Evolutionary conservation across 2,888 invertebrate genomes (phyloP).

Genomic region (Pimpla rufipes): DNA sequence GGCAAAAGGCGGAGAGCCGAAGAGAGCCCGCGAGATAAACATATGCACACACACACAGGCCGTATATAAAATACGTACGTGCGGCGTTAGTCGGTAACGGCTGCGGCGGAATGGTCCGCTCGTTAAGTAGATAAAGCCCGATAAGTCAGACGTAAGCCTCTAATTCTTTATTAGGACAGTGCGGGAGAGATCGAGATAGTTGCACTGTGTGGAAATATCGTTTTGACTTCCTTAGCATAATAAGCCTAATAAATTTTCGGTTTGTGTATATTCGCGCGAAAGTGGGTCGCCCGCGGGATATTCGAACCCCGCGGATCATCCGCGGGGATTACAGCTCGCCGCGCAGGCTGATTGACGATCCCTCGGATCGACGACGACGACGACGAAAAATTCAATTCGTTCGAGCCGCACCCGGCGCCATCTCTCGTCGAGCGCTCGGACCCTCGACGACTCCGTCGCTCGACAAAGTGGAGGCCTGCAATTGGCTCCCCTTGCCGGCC

Average conservation of each 20-base stretch:
- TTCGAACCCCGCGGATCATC: conserved; percentile 46
- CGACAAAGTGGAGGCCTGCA: conserved; percentile 62
- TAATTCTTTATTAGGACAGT: conserved; percentile 54
- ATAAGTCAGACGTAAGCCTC: conserved; percentile 59
- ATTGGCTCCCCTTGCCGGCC: conserved; percentile 43
- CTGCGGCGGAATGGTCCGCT: conserved; percentile 52
- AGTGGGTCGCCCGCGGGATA: conserved; percentile 42
- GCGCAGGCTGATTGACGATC: conserved; percentile 28
- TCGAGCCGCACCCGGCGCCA: conserved; percentile 66
- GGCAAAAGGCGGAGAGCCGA: conserved; percentile 19
- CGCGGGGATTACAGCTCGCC: conserved; percentile 14
- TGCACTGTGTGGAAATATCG: conserved; percentile 26
- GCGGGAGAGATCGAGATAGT: conserved; percentile 33
- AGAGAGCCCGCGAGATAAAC: conserved; percentile 26
- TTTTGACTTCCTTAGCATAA: conserved; percentile 8
- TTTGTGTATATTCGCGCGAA: conserved; percentile 29
- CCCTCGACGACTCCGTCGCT: conserved; percentile 29
- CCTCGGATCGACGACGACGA: conserved; percentile 39
- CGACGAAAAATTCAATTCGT: conserved; percentile 48
- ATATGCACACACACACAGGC: conserved; percentile 20
- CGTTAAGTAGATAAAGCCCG: conserved; percentile 65
- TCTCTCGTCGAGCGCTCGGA: conserved; percentile 66
- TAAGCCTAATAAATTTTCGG: conserved; percentile 32
- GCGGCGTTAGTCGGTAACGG: conserved; percentile 47
- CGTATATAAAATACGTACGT: conserved; percentile 17